Evolutionary conservation across 1,140 invertebrate species (phyloP), one percentile per base, ranked within the genome.

Genomic region (Megathymus violae): DNA sequence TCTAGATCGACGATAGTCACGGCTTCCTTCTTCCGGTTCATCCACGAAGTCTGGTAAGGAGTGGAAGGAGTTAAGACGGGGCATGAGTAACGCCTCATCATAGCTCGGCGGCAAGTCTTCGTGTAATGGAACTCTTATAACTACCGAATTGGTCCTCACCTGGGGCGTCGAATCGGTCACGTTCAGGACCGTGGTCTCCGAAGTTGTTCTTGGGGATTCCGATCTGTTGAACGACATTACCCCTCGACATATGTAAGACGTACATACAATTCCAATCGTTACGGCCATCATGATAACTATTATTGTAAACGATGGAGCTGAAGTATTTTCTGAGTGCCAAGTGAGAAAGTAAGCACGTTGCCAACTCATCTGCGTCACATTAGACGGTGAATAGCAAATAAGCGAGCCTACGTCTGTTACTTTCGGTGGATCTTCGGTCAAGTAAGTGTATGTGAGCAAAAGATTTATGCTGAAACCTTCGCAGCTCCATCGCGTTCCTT

Each of bases 401-500:
- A 92, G 62, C 1, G 82, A 85, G 2, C 69, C 71, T 6, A 40
- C 74, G 46, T 91, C 85, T 3, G 50, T 54, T 9, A 93, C 91
- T 70, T 93, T 93, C 0, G 91, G 66, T 3, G 93, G 91, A 19
- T 91, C 87, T 34, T 87, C 82, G 0, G 91, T 93, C 15, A 96
- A 77, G 78, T 85, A 95, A 10, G 92, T 84, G 47, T 93, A 95
- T 22, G 93, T 93, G 1, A 91, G 67, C 16, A 93, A 82, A 9
- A 95, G 80, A 44, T 93, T 88, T 0, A 80, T 60, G 59, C 88
- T 91, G 7, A 91, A 89, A 61, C 95, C 95, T 47, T 95, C 93
- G 71, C 95, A 96, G 59, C 92, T 88, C 95, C 95, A 96, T 7
- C 94, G 94, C 89, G 96, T 96, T 50, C 95, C 94, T 4, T 93